Conservation (phyloP, 2,797 vertebrate genomes). For the Rousettus madagascariensis region DNA sequence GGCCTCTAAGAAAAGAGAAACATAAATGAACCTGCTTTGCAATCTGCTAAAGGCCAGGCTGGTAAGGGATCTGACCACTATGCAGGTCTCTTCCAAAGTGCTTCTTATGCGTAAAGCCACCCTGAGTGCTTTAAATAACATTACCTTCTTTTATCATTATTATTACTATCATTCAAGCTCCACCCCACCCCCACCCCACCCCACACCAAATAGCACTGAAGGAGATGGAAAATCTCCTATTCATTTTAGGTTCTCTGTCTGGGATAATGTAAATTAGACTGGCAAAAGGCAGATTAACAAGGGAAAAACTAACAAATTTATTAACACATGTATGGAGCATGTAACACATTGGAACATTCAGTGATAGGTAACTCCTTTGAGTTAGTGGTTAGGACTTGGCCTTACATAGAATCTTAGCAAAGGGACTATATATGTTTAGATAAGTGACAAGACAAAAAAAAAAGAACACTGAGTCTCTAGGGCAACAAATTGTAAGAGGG, state of each 20-base stretch:
- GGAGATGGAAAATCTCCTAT: background rate
- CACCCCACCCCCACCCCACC: too few relatives aligned
- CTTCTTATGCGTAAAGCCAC: background rate
- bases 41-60: background rate
- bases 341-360: background rate
- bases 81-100: background rate
- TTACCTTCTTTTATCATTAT: background rate
- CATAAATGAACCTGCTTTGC: background rate
- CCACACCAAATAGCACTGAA: background rate
- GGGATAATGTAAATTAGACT: background rate
- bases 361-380: background rate
- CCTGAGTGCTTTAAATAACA: background rate
- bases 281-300: background rate
- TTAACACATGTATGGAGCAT: background rate
- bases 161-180: background rate
- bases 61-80: background rate
- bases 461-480: background rate
- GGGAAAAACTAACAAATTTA: background rate
- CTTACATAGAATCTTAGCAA: background rate
- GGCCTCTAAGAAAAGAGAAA: background rate
- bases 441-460: background rate
- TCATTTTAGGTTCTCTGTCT: background rate
- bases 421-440: background rate
- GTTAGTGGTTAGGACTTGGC: background rate
- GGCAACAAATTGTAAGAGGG: background rate